Evolutionary conservation across 2,797 vertebrate species (phyloP).

Genomic region (Halcyon badia): DNA sequence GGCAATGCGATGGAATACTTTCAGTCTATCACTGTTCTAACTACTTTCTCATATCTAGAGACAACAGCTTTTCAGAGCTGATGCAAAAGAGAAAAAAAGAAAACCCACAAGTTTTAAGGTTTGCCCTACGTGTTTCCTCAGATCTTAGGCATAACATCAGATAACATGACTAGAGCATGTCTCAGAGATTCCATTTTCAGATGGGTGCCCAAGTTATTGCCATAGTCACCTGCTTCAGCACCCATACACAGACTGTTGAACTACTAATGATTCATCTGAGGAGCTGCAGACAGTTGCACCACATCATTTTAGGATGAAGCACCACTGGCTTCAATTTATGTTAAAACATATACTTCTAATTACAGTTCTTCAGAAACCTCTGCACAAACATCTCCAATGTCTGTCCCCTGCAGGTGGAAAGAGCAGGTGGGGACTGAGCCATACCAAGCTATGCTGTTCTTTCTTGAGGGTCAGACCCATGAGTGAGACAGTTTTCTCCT

Average conservation of each 20-base stretch:
- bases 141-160: not conserved
- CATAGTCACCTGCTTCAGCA: not conserved
- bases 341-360: not conserved
- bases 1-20: conserved; percentile 10
- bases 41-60: not conserved
- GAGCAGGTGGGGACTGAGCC: not conserved
- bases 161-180: not conserved
- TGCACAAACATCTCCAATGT: not conserved
- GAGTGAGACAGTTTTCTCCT: not conserved
- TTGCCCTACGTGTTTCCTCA: fast-evolving
- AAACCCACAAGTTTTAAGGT: not conserved
- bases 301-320: not conserved
- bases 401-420: not conserved
- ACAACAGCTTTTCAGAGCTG: not conserved
- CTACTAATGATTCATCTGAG: not conserved
- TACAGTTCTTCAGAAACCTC: not conserved
- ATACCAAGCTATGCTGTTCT: not conserved
- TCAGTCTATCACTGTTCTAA: not conserved
- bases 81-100: not conserved
- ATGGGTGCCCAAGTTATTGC: not conserved
- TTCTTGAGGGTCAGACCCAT: not conserved
- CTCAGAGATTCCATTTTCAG: not conserved
- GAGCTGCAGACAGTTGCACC: not conserved
- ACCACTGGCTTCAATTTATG: not conserved
- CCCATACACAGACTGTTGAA: not conserved